Conservation (phyloP, 1,140 invertebrate species). For the Anoplolepis gracilipes region DNA sequence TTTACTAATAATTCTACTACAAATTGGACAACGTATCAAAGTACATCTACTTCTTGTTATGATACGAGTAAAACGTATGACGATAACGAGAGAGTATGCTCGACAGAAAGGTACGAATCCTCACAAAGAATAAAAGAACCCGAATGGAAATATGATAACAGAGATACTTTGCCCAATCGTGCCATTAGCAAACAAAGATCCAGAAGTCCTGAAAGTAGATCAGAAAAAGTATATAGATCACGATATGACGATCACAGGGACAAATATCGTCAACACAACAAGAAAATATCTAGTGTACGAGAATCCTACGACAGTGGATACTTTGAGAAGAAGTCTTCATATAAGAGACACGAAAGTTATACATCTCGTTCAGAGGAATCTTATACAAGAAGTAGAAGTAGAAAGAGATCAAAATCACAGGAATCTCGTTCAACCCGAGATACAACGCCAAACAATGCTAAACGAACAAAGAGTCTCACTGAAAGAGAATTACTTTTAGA, state of each 20-base stretch:
- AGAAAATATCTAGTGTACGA: constrained; percentile 58
- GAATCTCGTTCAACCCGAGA: constrained; percentile 71
- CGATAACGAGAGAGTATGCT: constrained; percentile 39
- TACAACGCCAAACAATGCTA: constrained; percentile 48
- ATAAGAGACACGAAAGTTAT: constrained; percentile 49
- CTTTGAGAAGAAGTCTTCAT: constrained; percentile 65
- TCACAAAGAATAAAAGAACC: constrained; percentile 30
- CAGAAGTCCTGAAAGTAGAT: constrained; percentile 64
- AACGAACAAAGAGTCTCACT: constrained; percentile 78
- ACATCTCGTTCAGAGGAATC: constrained; percentile 36
- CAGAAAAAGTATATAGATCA: constrained; percentile 68
- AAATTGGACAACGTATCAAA: constrained; percentile 57
- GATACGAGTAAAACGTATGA: constrained; percentile 22
- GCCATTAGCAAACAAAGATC: constrained; percentile 65
- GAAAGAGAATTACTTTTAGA: constrained; percentile 87
- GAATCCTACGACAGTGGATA: constrained; percentile 59
- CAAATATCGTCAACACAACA: constrained; percentile 58
- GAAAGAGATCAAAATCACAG: constrained; percentile 80
- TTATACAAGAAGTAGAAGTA: constrained; percentile 68
- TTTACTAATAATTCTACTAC: constrained; percentile 41
- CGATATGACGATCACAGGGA: constrained; percentile 68
- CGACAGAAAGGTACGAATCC: constrained; percentile 10
- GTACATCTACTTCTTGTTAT: constrained; percentile 35
- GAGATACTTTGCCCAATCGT: constrained; percentile 34
- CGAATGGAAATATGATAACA: constrained; percentile 61